A percentile compares a stretch with the other conserved stretches of the same genome.
Conservation (phyloP, 2,888 invertebrate genomes). For the Graphium colonna region DNA sequence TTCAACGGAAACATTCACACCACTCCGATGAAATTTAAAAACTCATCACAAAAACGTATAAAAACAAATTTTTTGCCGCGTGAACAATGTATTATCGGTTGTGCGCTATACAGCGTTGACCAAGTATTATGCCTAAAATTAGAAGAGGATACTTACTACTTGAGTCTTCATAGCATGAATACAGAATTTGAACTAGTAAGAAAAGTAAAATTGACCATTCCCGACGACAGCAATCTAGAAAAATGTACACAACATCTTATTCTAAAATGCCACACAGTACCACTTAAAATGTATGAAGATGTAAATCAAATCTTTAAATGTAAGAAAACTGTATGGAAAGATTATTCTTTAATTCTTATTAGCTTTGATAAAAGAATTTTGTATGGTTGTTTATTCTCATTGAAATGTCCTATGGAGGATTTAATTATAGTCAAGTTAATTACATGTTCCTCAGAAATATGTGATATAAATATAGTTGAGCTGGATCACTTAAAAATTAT, state of each 20-base stretch:
- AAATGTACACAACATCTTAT: not conserved
- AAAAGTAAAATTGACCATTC: conserved; percentile 22
- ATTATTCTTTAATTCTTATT: conserved; percentile 35
- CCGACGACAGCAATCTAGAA: conserved; percentile 10
- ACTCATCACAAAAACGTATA: conserved; percentile 41
- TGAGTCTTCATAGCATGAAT: conserved; percentile 45
- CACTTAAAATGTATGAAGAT: conserved; percentile 22
- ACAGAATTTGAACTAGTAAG: conserved; percentile 43
- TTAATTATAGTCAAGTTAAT: conserved; percentile 44
- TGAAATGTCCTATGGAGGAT: conserved; percentile 33
- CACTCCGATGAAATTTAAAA: conserved; percentile 54
- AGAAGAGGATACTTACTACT: conserved; percentile 36
- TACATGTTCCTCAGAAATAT: conserved; percentile 53
- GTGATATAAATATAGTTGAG: conserved; percentile 41
- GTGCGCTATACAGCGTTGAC: conserved; percentile 33
- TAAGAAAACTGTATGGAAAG: conserved; percentile 25
- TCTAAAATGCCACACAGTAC: conserved; percentile 14
- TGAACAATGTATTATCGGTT: conserved; percentile 38
- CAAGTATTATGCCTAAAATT: conserved; percentile 44
- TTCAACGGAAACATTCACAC: conserved; percentile 45
- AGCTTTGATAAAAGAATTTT: conserved; percentile 47
- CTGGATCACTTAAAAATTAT: conserved; percentile 36
- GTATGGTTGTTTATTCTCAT: conserved; percentile 41
- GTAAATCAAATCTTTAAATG: conserved; percentile 28
- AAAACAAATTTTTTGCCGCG: conserved; percentile 44